phyloP scores from a whole-genome alignment of 2,888 invertebrate genomes.

The Caenorhabditis panamensis region DNA sequence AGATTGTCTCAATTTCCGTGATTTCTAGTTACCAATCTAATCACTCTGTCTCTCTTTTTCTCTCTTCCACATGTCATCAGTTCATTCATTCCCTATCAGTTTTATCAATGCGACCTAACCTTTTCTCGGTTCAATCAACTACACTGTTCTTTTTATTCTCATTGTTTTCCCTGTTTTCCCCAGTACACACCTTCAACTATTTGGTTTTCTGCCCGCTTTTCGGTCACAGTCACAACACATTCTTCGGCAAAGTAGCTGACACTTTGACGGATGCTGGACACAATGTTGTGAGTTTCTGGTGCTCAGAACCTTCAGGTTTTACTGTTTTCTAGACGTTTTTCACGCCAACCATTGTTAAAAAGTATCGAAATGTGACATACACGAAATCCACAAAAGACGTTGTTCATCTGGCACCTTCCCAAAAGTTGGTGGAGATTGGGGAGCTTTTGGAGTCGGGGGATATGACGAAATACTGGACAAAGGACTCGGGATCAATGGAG shows the following conservation, averaged over 20 bases:
- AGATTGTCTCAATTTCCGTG: too few relatives aligned
- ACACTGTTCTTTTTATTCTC: too few relatives aligned
- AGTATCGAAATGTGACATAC: conserved; percentile 17
- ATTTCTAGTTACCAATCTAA: too few relatives aligned
- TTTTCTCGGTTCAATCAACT: too few relatives aligned
- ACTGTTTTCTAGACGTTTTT: conserved; percentile 41
- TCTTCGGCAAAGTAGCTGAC: conserved; percentile 60
- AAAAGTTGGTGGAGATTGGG: conserved; percentile 15
- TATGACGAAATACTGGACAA: conserved; percentile 20
- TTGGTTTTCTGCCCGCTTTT: conserved; percentile 58
- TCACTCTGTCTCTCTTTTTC: too few relatives aligned
- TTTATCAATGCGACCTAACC: too few relatives aligned
- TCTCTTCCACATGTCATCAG: too few relatives aligned
- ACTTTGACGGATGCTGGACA: conserved; percentile 64
- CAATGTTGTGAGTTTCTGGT: conserved; percentile 56
- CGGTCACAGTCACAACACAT: conserved; percentile 60
- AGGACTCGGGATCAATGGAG: conserved; percentile 20
- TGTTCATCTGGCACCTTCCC: conserved; percentile 25
- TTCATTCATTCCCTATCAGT: too few relatives aligned
- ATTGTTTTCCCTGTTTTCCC: conserved; percentile 2
- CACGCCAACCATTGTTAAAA: conserved; percentile 28
- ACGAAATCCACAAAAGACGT: conserved; percentile 35
- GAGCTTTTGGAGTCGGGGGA: conserved; percentile 20
- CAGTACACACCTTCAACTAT: conserved; percentile 7
- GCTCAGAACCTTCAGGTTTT: not conserved